phyloP scores from a whole-genome alignment of 2,888 invertebrate species.

The Campoletis raptor region DNA sequence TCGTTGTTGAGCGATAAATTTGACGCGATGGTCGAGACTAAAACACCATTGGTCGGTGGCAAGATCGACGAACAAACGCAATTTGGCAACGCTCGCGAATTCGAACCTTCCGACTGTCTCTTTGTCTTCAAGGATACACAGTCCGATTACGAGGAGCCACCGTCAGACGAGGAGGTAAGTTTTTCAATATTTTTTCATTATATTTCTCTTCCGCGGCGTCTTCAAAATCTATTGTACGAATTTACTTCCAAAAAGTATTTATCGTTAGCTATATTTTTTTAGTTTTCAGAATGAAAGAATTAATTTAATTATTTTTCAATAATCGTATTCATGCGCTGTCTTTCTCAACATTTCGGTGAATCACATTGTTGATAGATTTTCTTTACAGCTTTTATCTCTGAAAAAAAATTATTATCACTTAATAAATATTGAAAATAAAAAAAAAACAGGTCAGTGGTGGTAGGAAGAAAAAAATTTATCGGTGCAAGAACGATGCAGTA shows the following conservation, averaged over 20 bases:
- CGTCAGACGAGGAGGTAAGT: slow-evolving; percentile 80
- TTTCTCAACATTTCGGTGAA: too few species aligned
- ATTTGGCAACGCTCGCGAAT: slow-evolving; percentile 81
- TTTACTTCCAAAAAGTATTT: not conserved
- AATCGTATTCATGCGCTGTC: too few species aligned
- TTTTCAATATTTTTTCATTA: not conserved
- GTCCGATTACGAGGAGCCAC: slow-evolving; percentile 83
- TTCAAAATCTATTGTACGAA: not conserved
- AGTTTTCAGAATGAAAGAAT: too few species aligned
- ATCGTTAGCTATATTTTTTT: too few species aligned
- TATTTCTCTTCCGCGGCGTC: not conserved
- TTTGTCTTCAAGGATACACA: slow-evolving; percentile 82
- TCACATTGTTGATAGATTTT: not conserved
- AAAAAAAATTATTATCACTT: not conserved
- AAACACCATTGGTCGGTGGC: slow-evolving; percentile 40
- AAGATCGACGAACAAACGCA: slow-evolving; percentile 80
- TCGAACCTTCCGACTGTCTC: slow-evolving; percentile 82
- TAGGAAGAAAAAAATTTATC: not conserved
- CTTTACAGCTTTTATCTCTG: not conserved
- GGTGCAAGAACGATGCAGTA: slow-evolving; percentile 6
- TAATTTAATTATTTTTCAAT: too few species aligned
- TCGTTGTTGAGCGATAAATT: slow-evolving; percentile 58
- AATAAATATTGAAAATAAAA: not conserved
- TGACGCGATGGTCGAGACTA: slow-evolving; percentile 78
- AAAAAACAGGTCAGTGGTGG: not conserved